A percentile compares a stretch with the other conserved stretches of the same genome.
These are phyloP conservation scores for Lasioglossum zephyrum DNA, from an alignment of 2,888 invertebrate species.

Conservation along the genomic window DNA sequence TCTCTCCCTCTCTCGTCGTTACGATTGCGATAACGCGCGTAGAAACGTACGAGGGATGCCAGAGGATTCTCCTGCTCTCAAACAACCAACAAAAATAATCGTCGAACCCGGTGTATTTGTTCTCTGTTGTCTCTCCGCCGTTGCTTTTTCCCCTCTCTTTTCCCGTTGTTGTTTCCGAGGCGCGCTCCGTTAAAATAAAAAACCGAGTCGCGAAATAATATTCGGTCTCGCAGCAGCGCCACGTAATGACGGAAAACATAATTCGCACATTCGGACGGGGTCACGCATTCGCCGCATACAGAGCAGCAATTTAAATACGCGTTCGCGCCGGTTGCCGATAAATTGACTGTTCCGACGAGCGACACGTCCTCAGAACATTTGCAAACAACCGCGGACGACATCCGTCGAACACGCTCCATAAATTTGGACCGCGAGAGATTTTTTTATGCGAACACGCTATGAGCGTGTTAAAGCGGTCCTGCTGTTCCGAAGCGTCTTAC, in stretches of 20 bases:
- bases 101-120: slow-evolving; percentile 60
- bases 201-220: slow-evolving; percentile 51
- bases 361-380: neutral
- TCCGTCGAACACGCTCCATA: neutral
- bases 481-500: neutral
- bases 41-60: slow-evolving; percentile 70
- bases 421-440: neutral
- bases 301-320: slow-evolving; percentile 19
- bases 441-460: neutral
- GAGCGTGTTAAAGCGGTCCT: neutral
- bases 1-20: slow-evolving; percentile 52
- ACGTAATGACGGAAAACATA: slow-evolving; percentile 47
- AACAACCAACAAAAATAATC: slow-evolving; percentile 44
- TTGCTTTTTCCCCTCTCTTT: neutral
- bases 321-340: slow-evolving; percentile 4
- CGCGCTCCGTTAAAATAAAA: slow-evolving; percentile 38
- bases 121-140: slow-evolving; percentile 10
- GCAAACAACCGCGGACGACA: neutral
- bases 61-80: slow-evolving; percentile 47
- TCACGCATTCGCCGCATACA: neutral
- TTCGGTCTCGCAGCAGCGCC: slow-evolving; percentile 27
- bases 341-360: slow-evolving; percentile 30
- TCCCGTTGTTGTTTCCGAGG: slow-evolving; percentile 1
- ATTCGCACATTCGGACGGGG: slow-evolving; percentile 51
- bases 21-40: slow-evolving; percentile 73